phyloP scores from a whole-genome alignment of 2,797 vertebrate genomes.

The Bucorvus abyssinicus region DNA sequence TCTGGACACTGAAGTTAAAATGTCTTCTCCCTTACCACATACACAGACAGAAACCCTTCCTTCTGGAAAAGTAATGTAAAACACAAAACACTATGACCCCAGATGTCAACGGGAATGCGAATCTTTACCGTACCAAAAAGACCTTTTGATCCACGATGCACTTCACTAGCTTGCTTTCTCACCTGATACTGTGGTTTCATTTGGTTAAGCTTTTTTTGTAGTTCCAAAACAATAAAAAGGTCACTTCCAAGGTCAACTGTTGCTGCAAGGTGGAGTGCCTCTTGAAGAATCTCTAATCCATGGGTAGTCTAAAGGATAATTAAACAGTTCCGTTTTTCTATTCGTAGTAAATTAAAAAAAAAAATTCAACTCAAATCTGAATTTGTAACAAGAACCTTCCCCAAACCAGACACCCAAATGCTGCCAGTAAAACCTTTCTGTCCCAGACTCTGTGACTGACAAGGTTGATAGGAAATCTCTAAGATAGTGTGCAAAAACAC shows the following conservation, averaged over 20 bases:
- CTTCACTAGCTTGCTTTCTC: slow-evolving; percentile 19
- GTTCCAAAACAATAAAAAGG: slow-evolving; percentile 72
- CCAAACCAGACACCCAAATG: not conserved
- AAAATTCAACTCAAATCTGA: not conserved
- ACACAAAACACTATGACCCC: not conserved
- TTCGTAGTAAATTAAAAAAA: not conserved
- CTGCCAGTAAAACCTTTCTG: not conserved
- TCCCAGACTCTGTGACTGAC: not conserved
- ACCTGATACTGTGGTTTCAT: slow-evolving; percentile 85
- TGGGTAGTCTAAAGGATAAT: slow-evolving; percentile 77
- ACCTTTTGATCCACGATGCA: not conserved
- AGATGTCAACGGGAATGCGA: not conserved
- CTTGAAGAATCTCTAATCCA: slow-evolving; percentile 80
- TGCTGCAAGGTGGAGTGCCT: slow-evolving; percentile 78
- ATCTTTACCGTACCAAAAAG: not conserved
- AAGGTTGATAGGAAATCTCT: not conserved
- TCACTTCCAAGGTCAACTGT: slow-evolving; percentile 85
- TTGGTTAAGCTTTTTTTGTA: slow-evolving; percentile 79
- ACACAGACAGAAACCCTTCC: not conserved
- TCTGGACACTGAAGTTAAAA: not conserved
- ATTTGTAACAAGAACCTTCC: not conserved
- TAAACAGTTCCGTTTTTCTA: not conserved
- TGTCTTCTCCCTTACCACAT: not conserved
- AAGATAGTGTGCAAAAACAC: not conserved
- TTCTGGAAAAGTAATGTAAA: not conserved